A percentile compares a stretch with the other conserved stretches of the same genome.
Conservation (phyloP, 2,113 vertebrate species). For the Euleptes europaea region DNA sequence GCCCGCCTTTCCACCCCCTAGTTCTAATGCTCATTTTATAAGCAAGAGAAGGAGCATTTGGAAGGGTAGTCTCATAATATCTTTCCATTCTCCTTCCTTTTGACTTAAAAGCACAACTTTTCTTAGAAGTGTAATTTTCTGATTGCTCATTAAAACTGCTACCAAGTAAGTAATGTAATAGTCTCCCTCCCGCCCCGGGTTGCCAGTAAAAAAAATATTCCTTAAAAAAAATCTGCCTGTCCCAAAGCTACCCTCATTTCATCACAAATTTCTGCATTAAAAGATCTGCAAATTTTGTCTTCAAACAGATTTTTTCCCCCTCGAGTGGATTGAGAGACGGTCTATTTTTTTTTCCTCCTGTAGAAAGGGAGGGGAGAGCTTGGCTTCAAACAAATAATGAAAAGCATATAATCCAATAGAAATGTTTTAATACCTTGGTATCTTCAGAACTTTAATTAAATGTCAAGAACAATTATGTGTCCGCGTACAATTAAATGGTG, state of each 20-base stretch:
- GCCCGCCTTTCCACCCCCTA: too few relatives aligned
- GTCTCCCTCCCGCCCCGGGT: slow-evolving; percentile 58
- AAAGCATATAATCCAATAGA: slow-evolving; percentile 43
- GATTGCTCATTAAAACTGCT: slow-evolving; percentile 65
- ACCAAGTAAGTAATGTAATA: slow-evolving; percentile 55
- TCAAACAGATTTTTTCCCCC: slow-evolving; percentile 60
- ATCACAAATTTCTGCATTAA: slow-evolving; percentile 44
- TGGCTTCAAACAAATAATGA: slow-evolving; percentile 35
- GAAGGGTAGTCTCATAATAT: slow-evolving; percentile 27
- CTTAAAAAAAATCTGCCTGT: slow-evolving; percentile 47
- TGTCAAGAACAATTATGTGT: slow-evolving; percentile 64
- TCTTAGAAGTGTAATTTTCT: slow-evolving; percentile 50
- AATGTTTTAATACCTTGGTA: slow-evolving; percentile 46
- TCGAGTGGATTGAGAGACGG: background rate
- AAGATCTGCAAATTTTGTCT: slow-evolving; percentile 43
- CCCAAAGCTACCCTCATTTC: slow-evolving; percentile 63
- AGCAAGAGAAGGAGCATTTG: slow-evolving; percentile 1
- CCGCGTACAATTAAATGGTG: slow-evolving; percentile 53
- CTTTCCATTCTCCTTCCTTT: slow-evolving; percentile 35
- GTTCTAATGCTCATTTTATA: background rate
- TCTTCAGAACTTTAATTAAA: slow-evolving; percentile 65
- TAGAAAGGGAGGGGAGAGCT: slow-evolving; percentile 3
- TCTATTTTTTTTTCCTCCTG: background rate
- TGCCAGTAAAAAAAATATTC: slow-evolving; percentile 62
- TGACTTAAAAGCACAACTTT: slow-evolving; percentile 51